phyloP scores from a whole-genome alignment of 2,797 vertebrate genomes.

The Dromococcyx pavoninus region DNA sequence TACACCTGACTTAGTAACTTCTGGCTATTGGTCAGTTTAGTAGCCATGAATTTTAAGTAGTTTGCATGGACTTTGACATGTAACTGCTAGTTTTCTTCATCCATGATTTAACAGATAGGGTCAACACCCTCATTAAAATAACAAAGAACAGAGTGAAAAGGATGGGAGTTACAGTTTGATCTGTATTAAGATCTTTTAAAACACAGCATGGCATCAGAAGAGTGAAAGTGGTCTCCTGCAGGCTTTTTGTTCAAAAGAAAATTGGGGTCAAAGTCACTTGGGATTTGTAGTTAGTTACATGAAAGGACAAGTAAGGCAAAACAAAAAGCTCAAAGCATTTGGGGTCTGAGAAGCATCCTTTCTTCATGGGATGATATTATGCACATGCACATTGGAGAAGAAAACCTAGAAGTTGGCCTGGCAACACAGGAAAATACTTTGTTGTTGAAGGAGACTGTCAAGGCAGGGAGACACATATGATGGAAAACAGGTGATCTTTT shows the following conservation, averaged over 20 bases:
- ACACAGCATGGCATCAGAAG: not conserved
- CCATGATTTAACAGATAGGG: slow-evolving; percentile 40
- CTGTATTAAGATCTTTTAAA: slow-evolving; percentile 19
- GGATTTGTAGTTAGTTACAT: not conserved
- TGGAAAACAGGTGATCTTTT: not conserved
- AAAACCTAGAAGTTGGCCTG: not conserved
- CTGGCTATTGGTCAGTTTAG: slow-evolving; percentile 24
- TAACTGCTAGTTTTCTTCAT: slow-evolving; percentile 45
- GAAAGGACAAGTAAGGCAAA: not conserved
- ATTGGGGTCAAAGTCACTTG: not conserved
- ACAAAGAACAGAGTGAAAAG: not conserved
- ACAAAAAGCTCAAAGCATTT: not conserved
- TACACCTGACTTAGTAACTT: slow-evolving; percentile 48
- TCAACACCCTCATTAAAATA: slow-evolving; percentile 29
- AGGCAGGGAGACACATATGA: not conserved
- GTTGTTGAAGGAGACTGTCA: not conserved
- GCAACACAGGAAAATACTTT: not conserved
- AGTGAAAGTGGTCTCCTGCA: not conserved
- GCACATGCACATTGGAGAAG: not conserved
- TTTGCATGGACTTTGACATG: slow-evolving; percentile 50
- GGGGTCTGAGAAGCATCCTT: not conserved
- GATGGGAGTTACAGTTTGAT: not conserved
- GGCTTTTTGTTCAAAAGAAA: not conserved
- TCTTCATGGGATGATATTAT: not conserved
- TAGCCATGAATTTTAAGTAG: slow-evolving; percentile 43